Conservation (phyloP, 2,113 vertebrate species). For the Stictonetta naevosa region DNA sequence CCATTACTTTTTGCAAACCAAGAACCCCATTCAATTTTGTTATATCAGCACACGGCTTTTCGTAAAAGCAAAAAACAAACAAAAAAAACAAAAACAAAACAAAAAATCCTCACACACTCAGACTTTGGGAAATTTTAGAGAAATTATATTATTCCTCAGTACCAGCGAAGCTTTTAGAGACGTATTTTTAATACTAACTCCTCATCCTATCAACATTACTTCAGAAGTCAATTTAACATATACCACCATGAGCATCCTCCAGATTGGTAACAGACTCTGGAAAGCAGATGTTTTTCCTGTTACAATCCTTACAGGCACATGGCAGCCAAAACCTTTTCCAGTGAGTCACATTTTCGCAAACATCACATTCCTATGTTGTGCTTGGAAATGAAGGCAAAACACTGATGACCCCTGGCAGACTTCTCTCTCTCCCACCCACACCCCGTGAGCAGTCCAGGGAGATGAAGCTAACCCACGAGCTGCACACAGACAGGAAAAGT, state of each 20-base stretch:
- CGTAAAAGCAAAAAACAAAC: neutral
- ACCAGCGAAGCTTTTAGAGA: neutral
- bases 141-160: neutral
- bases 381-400: conserved; percentile 31
- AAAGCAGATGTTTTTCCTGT: conserved; percentile 10
- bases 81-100: neutral
- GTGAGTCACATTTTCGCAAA: conserved; percentile 47
- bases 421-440: neutral
- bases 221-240: neutral
- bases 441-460: neutral
- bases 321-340: neutral
- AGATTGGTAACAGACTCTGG: neutral
- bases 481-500: neutral
- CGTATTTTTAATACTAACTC: neutral
- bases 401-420: conserved; percentile 12
- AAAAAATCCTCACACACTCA: neutral
- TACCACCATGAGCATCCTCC: neutral
- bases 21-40: neutral
- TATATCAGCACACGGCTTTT: neutral
- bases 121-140: neutral
- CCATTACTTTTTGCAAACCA: neutral
- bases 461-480: neutral
- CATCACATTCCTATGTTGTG: neutral
- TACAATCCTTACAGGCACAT: neutral
- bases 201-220: neutral